Evolutionary conservation across 2,888 invertebrate genomes (phyloP).

Genomic region (Euclidia mi): DNA sequence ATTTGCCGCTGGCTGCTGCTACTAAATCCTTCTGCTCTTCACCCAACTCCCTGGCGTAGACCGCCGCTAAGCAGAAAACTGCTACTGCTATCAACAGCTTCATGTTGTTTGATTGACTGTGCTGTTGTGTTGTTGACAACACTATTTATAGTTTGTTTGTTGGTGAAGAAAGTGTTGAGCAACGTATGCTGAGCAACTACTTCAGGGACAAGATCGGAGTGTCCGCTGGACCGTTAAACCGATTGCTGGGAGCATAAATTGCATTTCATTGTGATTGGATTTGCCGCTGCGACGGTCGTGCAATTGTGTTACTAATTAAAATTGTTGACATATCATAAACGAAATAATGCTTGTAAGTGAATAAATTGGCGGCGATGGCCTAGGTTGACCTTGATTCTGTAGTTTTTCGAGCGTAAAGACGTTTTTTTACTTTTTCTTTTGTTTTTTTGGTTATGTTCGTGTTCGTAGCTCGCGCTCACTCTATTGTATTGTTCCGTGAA

Average conservation of each 20-base stretch:
- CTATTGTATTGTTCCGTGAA: too few relatives aligned
- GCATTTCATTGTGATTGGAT: conserved; percentile 62
- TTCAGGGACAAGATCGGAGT: conserved; percentile 76
- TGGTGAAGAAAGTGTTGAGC: conserved; percentile 83
- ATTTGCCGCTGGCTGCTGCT: conserved; percentile 80
- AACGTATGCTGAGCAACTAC: conserved; percentile 71
- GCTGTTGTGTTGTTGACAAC: conserved; percentile 57
- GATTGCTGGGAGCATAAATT: conserved; percentile 65
- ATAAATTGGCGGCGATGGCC: not conserved
- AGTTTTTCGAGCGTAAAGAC: conserved; percentile 23
- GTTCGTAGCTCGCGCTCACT: not conserved
- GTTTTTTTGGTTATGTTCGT: conserved; percentile 20
- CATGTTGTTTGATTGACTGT: conserved; percentile 79
- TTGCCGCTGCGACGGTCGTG: conserved; percentile 39
- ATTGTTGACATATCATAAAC: conserved; percentile 27
- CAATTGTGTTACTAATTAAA: conserved; percentile 38
- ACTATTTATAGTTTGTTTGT: conserved; percentile 81
- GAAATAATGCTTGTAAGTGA: conserved; percentile 3
- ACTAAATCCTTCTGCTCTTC: conserved; percentile 82
- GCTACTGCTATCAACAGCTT: conserved; percentile 79
- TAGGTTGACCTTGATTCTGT: conserved; percentile 14
- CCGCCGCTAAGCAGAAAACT: conserved; percentile 81
- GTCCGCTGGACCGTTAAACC: conserved; percentile 77
- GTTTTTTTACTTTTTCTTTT: conserved; percentile 12
- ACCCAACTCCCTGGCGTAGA: conserved; percentile 74